Evolutionary conservation across 2,888 invertebrate genomes (phyloP), one percentile per base, ranked within the genome.

Genomic region (Heliconius ethilla): DNA sequence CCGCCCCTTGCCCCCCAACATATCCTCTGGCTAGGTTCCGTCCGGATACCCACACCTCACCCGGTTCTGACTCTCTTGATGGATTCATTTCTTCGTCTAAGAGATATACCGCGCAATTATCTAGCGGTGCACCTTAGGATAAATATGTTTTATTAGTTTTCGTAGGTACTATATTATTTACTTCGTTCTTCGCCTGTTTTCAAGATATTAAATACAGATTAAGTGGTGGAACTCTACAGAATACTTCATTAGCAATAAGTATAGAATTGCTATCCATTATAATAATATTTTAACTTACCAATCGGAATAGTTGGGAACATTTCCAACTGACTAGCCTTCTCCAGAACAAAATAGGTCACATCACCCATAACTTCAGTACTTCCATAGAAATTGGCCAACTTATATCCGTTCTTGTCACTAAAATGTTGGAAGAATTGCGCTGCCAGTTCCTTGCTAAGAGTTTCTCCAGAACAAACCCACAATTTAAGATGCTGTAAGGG

Each of bases 281-380:
- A 55, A 55, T 22, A 55, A n/a, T 11, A 13, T 25, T 5, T 22
- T 15, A 29, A 87, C 93, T 94, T 90, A 97, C 98, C 98, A 82
- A 98, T 98, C 3, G 98, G 98, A 74, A 98, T 96, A 83, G 97
- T 97, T 13, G 96, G 95, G 78, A 95, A 92, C 78, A 94, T 89
- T 80, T 95, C 95, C 79, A 97, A 85, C 82, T 97, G 96, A 7
- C 94, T 94, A 22, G 91, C 86, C 74, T 93, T 95, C 78, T 95
- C 95, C 83, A 98, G 93, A 0, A 96, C 94, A 83, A 97, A 96
- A 85, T 96, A 98, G 0, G 98, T 98, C 3, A 98, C 98, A 87
- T 98, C 98, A 0, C 98, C 98, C 97, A 98, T 98, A 1, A 98
- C 96, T 89, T 98, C 98, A 0, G 98, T 98, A 82, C 98, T 98